Evolutionary conservation across 2,113 vertebrate genomes (phyloP), one percentile per base, ranked within the genome.

Genomic region (Callipepla squamata): DNA sequence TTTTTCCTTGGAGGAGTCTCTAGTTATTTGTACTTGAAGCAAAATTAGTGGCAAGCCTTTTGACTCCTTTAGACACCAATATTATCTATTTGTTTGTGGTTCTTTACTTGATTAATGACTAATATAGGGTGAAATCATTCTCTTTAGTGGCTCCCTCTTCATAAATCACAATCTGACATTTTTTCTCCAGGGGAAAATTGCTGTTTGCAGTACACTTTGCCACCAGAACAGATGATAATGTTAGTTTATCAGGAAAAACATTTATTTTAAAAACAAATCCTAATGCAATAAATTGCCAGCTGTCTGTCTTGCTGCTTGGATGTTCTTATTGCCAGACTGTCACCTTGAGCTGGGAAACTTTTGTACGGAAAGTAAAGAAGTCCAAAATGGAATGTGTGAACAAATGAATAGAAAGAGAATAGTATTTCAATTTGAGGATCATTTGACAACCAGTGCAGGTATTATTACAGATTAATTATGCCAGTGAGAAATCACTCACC

Each of bases 81-180:
- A 94, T 93, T 62, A 76, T 67, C 90, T 93, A 87, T 95, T 95
- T 96, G 89, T 85, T 96, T 96, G 94, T 82, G 94, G 93, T 94
- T 95, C 95, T 96, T 95, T 96, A 96, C 93, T 95, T 94, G 93
- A 97, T 96, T 96, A 94, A 96, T 96, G 90, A 96, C 95, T 97
- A 94, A 97, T 97, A 96, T 96, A 95, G 94, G 85, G 97, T 94
- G 90, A 97, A 97, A 96, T 96, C 97, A 95, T 96, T 86, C 80
- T 96, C 96, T 96, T 96, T 95, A 93, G 93, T 83, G 77, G 79
- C 88, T 96, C 95, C 62, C 84, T 95, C 79, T 96, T 96, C 96
- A 96, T 97, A 96, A 97, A 96, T 97, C 95, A 95, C 93, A 92
- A 93, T 92, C 90, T 96, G 97, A 95, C 94, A 85, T 72, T 79